Conservation (phyloP, 2,888 invertebrate species). For the Chydorus sphaericus region DNA sequence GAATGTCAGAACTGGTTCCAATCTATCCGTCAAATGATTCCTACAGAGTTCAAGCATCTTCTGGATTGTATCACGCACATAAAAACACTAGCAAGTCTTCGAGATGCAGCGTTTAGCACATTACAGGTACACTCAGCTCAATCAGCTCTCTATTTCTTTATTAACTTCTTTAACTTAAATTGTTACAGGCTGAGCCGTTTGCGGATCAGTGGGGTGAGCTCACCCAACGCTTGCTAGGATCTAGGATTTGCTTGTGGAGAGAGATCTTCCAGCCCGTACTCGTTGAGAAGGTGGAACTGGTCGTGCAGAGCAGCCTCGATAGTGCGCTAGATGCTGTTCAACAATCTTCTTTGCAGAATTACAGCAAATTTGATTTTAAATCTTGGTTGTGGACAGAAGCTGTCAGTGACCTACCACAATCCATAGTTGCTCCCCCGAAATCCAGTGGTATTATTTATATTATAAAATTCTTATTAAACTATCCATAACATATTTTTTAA, state of each 20-base stretch:
- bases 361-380: slow-evolving; percentile 5
- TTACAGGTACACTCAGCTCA: neutral
- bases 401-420: slow-evolving; percentile 10
- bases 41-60: neutral
- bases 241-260: neutral
- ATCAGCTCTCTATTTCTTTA: neutral
- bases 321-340: neutral
- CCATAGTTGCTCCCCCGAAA: neutral
- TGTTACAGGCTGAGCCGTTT: neutral
- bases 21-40: neutral
- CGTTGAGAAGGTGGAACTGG: neutral
- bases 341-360: neutral
- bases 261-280: neutral
- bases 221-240: neutral
- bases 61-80: neutral
- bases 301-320: neutral
- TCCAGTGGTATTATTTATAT: neutral
- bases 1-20: slow-evolving; percentile 6
- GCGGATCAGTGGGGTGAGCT: slow-evolving; percentile 1
- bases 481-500: neutral
- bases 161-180: neutral
- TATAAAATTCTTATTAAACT: neutral
- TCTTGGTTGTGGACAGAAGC: slow-evolving; percentile 12
- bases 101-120: neutral
- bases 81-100: slow-evolving; percentile 3